Evolutionary conservation across 2,113 vertebrate species (phyloP).

Genomic region (Saguinus imperator): DNA sequence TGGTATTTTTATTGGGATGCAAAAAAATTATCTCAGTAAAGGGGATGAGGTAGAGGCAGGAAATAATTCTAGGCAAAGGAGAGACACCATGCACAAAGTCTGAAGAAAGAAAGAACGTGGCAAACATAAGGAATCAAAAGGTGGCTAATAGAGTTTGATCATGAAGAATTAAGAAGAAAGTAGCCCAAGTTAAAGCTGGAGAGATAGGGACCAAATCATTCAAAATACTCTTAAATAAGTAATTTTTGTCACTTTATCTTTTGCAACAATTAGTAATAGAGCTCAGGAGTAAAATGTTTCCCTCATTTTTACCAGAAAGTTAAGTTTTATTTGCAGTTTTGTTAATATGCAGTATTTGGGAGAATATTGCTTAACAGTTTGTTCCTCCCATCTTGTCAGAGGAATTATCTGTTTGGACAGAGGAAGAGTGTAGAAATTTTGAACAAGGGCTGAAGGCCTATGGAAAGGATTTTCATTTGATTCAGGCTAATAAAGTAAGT

Average conservation of each 20-base stretch:
- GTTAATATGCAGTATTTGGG: neutral
- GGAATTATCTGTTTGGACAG: slow-evolving; percentile 96
- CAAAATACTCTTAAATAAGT: neutral
- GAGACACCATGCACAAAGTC: neutral
- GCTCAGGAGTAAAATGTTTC: neutral
- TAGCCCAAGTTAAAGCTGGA: neutral
- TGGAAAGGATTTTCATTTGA: slow-evolving; percentile 96
- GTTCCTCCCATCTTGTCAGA: slow-evolving; percentile 82
- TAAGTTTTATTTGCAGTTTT: neutral
- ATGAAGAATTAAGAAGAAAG: neutral
- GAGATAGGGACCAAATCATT: neutral
- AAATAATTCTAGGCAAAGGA: neutral
- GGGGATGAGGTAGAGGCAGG: neutral
- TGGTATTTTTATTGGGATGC: neutral
- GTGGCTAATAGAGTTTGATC: neutral
- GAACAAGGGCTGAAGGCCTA: slow-evolving; percentile 96
- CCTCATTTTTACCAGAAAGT: neutral
- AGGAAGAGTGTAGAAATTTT: slow-evolving; percentile 97
- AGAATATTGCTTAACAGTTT: slow-evolving; percentile 11
- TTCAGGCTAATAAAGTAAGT: slow-evolving; percentile 97
- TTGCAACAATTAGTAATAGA: neutral
- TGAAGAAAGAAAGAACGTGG: neutral
- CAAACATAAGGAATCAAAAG: neutral
- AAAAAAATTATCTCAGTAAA: neutral
- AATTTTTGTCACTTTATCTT: neutral